Base-by-base conservation (phyloP, 1,140 invertebrate species). In the Wasmannia auropunctata region DNA sequence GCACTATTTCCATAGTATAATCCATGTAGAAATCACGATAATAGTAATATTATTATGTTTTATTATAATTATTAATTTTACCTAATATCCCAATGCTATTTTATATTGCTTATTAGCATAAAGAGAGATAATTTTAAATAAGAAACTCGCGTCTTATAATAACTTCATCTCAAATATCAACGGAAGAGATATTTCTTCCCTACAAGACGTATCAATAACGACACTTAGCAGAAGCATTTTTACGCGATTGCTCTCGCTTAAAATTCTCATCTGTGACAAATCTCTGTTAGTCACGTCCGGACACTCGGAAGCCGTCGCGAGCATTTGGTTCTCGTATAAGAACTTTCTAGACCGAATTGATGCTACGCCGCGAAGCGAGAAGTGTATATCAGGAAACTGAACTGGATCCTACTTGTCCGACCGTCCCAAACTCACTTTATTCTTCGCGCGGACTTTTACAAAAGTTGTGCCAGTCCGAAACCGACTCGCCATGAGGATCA, bases 381-480 rank as follows among this genome's bases (percentile, higher is more conserved):
- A 22, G 31, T 51, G 22, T 37, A 37, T 67, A 69, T 69, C 31
- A 31, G 76, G 19, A 69, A 80, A 67, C 22, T 67, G 22, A 67
- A 51, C 25, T 28, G 51, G 11, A 72, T n/a, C n/a, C 58, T 28
- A 34, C 54, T 60, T 11, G 67, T 43, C n/a, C 79, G 49, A 28
- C n/a, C n/a, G 16, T 31, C 25, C n/a, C 37, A 43, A 83, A 58
- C 67, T 46, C 28, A 63, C 75, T 65, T 79, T 37, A 22, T 10
- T 1, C 19, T 22, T 58, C 54, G 40, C 28, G 8, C 58, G n/a
- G n/a, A 70, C 65, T 83, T 46, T 83, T 58, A 22, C 79, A 56
- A 72, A 72, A 72, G 49, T 56, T 81, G 40, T 37, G 58, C 31
- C 25, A 54, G 70, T 25, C 1, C 79, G 11, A 72, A 81, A 74